Evolutionary conservation across 2,797 vertebrate genomes (phyloP).

Genomic region (Pseudochromis fuscus): DNA sequence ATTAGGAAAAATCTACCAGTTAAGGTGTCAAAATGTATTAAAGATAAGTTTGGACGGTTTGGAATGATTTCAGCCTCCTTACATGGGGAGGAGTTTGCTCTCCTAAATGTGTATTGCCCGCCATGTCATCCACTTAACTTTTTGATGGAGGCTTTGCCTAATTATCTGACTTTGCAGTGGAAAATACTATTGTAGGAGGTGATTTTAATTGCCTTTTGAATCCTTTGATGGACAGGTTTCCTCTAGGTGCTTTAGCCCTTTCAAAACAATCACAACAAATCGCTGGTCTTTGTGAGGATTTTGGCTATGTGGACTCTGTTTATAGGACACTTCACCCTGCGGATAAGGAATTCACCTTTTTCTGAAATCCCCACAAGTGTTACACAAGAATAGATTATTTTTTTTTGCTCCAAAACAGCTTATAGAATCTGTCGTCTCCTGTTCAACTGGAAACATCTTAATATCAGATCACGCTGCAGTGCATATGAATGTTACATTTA

Average conservation of each 20-base stretch:
- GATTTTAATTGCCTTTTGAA: slow-evolving; percentile 7
- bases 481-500: background rate
- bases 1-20: slow-evolving; percentile 15
- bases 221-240: slow-evolving; percentile 15
- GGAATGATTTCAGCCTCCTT: background rate
- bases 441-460: slow-evolving; percentile 6
- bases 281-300: background rate
- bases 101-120: background rate
- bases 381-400: background rate
- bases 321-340: slow-evolving; percentile 1
- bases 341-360: slow-evolving; percentile 18
- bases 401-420: slow-evolving; percentile 9
- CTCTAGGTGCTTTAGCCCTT: background rate
- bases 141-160: background rate
- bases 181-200: slow-evolving; percentile 8
- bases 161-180: slow-evolving; percentile 12
- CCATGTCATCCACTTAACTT: slow-evolving; percentile 6
- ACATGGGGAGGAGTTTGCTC: background rate
- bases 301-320: slow-evolving; percentile 1
- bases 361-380: slow-evolving; percentile 7
- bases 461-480: slow-evolving; percentile 2
- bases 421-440: slow-evolving; percentile 4
- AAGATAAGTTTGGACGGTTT: background rate
- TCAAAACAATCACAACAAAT: slow-evolving; percentile 2
- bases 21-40: slow-evolving; percentile 22